Evolutionary conservation across 35 echinoderm and acorn worm species (phyloP).

Genomic region (Heliocidaris tuberculata): DNA sequence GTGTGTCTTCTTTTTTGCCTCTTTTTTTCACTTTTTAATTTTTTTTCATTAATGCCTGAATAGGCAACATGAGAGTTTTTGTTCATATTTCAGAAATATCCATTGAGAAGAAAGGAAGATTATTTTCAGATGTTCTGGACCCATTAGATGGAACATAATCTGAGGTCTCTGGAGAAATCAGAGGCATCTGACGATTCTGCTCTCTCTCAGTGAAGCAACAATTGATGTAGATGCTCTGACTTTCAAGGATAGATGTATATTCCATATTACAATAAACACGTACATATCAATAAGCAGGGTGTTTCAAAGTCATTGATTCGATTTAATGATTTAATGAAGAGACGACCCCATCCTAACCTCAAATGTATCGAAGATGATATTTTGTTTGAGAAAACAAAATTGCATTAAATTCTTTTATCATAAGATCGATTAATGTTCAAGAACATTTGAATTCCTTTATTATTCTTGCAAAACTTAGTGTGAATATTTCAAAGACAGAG

Average conservation of each 20-base stretch:
- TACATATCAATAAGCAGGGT: too few relatives aligned
- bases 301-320: too few relatives aligned
- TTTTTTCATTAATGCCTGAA: background rate
- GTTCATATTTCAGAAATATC: background rate
- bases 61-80: background rate
- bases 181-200: background rate
- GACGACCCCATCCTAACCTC: too few relatives aligned
- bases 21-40: background rate
- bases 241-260: background rate
- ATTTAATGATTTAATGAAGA: too few relatives aligned
- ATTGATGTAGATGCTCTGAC: background rate
- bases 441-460: background rate
- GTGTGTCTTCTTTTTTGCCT: background rate
- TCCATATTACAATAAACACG: too few relatives aligned
- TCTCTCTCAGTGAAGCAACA: background rate
- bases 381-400: too few relatives aligned
- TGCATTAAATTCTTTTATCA: too few relatives aligned
- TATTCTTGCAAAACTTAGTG: background rate
- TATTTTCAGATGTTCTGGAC: slow-evolving; percentile 2
- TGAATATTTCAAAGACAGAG: background rate
- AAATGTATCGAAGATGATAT: too few relatives aligned
- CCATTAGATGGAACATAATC: background rate
- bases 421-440: too few relatives aligned
- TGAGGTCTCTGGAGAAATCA: background rate
- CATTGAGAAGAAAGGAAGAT: background rate